Percentiles rank a stretch among this genome's conserved stretches.
These are phyloP conservation scores for Beaufortia kweichowensis DNA, from an alignment of 2,113 vertebrate genomes.

Conservation along the genomic window DNA sequence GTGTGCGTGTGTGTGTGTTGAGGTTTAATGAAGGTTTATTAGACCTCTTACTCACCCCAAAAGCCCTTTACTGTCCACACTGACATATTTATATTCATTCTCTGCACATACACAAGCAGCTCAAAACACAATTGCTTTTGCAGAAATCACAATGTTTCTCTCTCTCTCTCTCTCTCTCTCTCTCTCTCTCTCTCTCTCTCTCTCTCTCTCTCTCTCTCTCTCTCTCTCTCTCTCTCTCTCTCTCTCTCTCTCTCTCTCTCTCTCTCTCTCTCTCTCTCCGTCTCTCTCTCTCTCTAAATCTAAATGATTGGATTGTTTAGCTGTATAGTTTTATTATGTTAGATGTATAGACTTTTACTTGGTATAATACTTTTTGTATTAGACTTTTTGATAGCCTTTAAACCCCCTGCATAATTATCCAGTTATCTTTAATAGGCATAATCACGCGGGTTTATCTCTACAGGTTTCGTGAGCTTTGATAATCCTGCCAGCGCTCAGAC, in stretches of 20 bases:
- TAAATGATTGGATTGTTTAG: too few species aligned
- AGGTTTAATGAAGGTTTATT: slow-evolving; percentile 27
- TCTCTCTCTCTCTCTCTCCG: background rate
- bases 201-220: background rate
- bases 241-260: background rate
- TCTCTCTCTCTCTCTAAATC: too few species aligned
- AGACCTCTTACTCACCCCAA: background rate
- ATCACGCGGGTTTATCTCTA: background rate
- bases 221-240: background rate
- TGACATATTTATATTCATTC: slow-evolving; percentile 22
- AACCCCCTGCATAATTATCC: too few species aligned
- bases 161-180: background rate
- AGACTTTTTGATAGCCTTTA: too few species aligned
- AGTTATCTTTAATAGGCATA: too few species aligned
- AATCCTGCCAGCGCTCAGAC: slow-evolving; percentile 87
- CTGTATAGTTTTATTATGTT: too few species aligned
- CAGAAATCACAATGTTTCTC: background rate
- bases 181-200: too few species aligned
- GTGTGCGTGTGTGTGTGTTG: background rate
- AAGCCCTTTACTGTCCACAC: slow-evolving; percentile 7
- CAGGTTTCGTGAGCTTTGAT: slow-evolving; percentile 89
- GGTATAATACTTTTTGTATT: too few species aligned
- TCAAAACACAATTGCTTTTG: background rate
- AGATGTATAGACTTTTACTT: too few species aligned
- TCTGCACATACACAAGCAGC: background rate